Evolutionary conservation across 1,140 invertebrate species (phyloP).

Genomic region (Gonioctena quinquepunctata): DNA sequence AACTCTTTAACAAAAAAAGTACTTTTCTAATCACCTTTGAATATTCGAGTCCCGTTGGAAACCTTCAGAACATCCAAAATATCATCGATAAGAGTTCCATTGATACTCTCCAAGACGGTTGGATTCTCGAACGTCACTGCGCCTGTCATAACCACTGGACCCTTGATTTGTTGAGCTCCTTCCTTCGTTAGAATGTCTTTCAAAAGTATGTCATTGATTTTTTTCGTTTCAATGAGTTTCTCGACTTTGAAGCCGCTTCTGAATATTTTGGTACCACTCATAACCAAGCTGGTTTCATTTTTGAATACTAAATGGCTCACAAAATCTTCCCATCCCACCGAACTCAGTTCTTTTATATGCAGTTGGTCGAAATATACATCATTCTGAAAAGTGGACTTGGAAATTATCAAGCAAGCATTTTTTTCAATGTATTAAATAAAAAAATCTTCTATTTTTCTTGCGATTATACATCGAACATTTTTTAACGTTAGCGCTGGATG

Average conservation of each 20-base stretch:
- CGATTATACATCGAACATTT: too few species aligned
- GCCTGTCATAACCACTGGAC: slow-evolving; percentile 40
- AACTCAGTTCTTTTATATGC: slow-evolving; percentile 40
- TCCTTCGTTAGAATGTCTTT: slow-evolving; percentile 44
- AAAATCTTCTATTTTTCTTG: too few species aligned
- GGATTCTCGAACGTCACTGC: slow-evolving; percentile 41
- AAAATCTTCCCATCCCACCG: slow-evolving; percentile 36
- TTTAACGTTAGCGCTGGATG: too few species aligned
- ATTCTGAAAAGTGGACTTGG: slow-evolving; percentile 30
- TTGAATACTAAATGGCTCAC: slow-evolving; percentile 41
- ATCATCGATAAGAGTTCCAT: slow-evolving; percentile 36
- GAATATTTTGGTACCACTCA: slow-evolving; percentile 36
- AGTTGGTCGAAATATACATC: slow-evolving; percentile 39
- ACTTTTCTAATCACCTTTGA: too few species aligned
- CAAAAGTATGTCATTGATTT: slow-evolving; percentile 43
- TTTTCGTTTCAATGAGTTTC: slow-evolving; percentile 45
- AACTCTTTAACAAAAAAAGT: too few species aligned
- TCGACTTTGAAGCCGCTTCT: slow-evolving; percentile 40
- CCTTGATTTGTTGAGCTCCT: slow-evolving; percentile 38
- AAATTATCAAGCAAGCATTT: too few species aligned
- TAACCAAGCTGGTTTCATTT: slow-evolving; percentile 38
- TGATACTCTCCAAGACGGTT: slow-evolving; percentile 33
- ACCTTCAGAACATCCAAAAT: slow-evolving; percentile 32
- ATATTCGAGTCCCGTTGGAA: slow-evolving; percentile 22
- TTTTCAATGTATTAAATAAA: too few species aligned